A percentile compares a stretch with the other conserved stretches of the same genome.
These are phyloP conservation scores for Nymphalis urticae DNA, from an alignment of 2,888 invertebrate species.

Conservation along the genomic window DNA sequence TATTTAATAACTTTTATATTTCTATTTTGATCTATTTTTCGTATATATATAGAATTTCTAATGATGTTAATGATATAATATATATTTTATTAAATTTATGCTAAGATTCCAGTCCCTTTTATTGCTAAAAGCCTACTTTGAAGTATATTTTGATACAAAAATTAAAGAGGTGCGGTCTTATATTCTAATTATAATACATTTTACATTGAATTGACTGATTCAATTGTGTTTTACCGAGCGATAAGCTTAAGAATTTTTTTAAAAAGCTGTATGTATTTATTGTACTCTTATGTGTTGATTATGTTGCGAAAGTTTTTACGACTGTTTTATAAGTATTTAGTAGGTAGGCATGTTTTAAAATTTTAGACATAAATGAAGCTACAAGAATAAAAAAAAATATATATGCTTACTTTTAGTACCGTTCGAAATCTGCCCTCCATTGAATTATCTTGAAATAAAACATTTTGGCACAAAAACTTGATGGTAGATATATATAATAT, in stretches of 20 bases:
- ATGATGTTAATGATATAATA: slow-evolving; percentile 11
- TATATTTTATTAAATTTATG: slow-evolving; percentile 14
- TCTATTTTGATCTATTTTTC: slow-evolving; percentile 14
- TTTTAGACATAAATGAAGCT: not conserved
- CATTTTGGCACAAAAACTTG: slow-evolving; percentile 1
- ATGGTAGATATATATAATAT: not conserved
- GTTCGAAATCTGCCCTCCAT: too few species aligned
- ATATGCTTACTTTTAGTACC: too few species aligned
- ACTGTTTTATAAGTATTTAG: not conserved
- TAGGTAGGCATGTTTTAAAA: not conserved
- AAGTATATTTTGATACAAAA: slow-evolving; percentile 2
- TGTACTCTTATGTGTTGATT: not conserved
- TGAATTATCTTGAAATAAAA: too few species aligned
- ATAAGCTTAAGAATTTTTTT: not conserved
- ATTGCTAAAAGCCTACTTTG: slow-evolving; percentile 11
- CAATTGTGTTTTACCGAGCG: not conserved
- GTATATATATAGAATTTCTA: slow-evolving; percentile 14
- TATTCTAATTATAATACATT: not conserved
- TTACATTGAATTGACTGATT: slow-evolving; percentile 1
- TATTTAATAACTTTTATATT: slow-evolving; percentile 21
- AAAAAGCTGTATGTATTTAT: not conserved
- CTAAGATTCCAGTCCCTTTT: slow-evolving; percentile 1
- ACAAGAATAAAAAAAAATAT: too few species aligned
- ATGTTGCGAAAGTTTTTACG: not conserved
- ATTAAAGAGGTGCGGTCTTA: not conserved